Evolutionary conservation across 2,113 vertebrate genomes (phyloP).

Genomic region (Aramus guarauna): DNA sequence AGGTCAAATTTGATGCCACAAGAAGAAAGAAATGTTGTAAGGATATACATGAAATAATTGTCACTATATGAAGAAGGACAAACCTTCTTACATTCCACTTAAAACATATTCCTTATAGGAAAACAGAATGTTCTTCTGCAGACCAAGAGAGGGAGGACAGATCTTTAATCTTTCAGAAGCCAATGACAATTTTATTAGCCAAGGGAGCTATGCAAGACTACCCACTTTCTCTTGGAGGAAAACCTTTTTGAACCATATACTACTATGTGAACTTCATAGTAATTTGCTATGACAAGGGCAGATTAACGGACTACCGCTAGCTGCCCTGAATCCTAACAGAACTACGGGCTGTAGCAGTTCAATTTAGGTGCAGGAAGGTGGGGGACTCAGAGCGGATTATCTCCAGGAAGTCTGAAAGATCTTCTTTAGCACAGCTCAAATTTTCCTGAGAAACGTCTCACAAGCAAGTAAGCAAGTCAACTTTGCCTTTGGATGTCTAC

Average conservation of each 20-base stretch:
- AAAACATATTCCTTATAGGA: background rate
- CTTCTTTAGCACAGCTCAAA: background rate
- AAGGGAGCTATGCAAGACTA: background rate
- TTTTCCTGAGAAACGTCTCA: background rate
- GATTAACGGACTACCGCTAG: background rate
- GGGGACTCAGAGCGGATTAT: background rate
- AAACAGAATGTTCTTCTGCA: background rate
- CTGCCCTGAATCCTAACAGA: background rate
- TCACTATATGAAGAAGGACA: background rate
- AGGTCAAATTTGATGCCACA: background rate
- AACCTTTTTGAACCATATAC: background rate
- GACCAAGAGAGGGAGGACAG: background rate
- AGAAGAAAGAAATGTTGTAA: background rate
- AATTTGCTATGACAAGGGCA: background rate
- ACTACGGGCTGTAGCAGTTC: background rate
- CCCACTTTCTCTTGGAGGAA: background rate
- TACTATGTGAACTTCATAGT: background rate
- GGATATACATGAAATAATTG: background rate
- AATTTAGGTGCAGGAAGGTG: background rate
- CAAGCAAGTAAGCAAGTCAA: background rate
- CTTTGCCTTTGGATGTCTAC: background rate
- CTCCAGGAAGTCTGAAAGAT: background rate
- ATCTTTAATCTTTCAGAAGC: background rate
- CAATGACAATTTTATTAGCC: conserved; percentile 13
- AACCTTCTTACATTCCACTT: background rate